phyloP scores from a whole-genome alignment of 2,113 vertebrate species.

The Phrynocephalus versicolor region DNA sequence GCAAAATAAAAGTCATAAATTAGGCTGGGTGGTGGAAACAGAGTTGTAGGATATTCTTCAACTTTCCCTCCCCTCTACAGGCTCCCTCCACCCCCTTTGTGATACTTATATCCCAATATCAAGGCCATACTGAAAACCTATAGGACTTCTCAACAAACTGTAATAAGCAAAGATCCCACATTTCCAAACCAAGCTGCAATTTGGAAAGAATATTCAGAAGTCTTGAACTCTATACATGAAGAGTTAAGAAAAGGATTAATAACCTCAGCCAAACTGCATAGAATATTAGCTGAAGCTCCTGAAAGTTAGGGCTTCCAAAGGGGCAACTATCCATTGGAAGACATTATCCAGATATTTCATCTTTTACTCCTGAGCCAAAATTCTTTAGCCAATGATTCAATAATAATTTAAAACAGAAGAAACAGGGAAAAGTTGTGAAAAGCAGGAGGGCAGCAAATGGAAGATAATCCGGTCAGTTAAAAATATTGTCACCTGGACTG shows the following conservation, averaged over 20 bases:
- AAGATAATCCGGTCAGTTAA: too few relatives aligned
- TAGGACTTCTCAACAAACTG: background rate
- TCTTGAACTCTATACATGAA: conserved; percentile 3
- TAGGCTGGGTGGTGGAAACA: background rate
- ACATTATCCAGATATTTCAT: background rate
- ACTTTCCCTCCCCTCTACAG: background rate
- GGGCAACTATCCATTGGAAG: background rate
- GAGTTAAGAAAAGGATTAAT: background rate
- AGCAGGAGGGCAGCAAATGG: background rate
- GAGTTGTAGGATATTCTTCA: background rate
- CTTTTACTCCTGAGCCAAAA: background rate
- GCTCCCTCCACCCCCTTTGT: background rate
- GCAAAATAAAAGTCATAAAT: background rate
- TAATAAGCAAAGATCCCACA: background rate
- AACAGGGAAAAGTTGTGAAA: background rate
- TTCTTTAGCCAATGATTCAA: background rate
- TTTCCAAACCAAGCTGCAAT: background rate
- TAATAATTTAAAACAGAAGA: background rate
- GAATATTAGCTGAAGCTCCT: background rate
- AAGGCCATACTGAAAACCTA: background rate
- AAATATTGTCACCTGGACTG: too few relatives aligned
- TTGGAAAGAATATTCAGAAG: background rate
- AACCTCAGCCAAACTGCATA: background rate
- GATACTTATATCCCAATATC: too few relatives aligned
- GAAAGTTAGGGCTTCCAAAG: background rate